Evolutionary conservation across 2,797 vertebrate genomes (phyloP).

Genomic region (Neopelma chrysocephalum): DNA sequence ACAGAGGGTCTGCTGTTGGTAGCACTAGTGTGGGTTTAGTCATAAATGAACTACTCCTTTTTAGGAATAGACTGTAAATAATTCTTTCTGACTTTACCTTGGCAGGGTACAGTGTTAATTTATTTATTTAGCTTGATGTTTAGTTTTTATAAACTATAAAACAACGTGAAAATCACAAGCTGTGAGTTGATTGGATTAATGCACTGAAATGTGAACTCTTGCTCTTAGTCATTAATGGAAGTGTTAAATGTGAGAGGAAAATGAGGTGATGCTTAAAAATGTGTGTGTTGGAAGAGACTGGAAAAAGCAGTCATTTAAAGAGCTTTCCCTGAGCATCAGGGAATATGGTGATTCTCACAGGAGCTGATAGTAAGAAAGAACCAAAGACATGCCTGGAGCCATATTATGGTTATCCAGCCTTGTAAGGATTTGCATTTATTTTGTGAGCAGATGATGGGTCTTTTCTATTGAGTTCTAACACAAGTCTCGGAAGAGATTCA

Average conservation of each 20-base stretch:
- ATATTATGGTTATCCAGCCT: constrained; percentile 31
- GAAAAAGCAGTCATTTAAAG: constrained; percentile 7
- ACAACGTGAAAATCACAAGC: neutral
- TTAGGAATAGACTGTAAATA: neutral
- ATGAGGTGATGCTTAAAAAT: neutral
- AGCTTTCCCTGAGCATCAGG: constrained; percentile 11
- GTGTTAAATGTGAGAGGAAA: neutral
- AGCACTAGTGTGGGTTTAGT: neutral
- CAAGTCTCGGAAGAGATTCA: constrained; percentile 21
- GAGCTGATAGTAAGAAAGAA: constrained; percentile 3
- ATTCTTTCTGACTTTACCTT: neutral
- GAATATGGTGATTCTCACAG: constrained; percentile 14
- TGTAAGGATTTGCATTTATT: constrained; percentile 60
- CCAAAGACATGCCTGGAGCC: constrained; percentile 46
- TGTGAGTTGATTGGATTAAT: neutral
- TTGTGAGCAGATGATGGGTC: neutral
- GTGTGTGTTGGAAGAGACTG: neutral
- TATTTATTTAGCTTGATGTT: neutral
- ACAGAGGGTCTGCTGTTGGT: neutral
- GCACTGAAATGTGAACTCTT: neutral
- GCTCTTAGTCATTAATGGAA: neutral
- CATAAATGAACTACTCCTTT: neutral
- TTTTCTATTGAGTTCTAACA: constrained; percentile 16
- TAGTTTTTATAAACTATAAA: neutral
- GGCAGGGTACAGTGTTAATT: neutral